Percentiles rank a stretch among this genome's conserved stretches.
Evolutionary conservation across 2,888 invertebrate species (phyloP).

Genomic region (Meiosimyza platycephala): DNA sequence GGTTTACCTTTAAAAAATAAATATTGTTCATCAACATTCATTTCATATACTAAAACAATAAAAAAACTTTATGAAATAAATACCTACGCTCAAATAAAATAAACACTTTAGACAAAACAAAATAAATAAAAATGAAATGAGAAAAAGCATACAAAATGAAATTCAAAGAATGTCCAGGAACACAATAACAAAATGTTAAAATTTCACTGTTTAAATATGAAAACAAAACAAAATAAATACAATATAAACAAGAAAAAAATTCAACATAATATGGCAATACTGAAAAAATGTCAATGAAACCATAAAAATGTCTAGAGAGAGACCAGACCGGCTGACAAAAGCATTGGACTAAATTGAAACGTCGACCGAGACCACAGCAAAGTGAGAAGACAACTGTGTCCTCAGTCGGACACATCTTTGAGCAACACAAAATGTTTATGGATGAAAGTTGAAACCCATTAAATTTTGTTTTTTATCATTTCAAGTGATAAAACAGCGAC

Average conservation of each 20-base stretch:
- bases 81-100: not conserved
- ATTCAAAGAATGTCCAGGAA: not conserved
- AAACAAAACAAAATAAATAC: not conserved
- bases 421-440: slow-evolving; percentile 7
- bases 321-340: not conserved
- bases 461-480: not conserved
- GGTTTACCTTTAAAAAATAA: too few species aligned
- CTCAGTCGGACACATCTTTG: not conserved
- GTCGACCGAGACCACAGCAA: not conserved
- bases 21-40: not conserved
- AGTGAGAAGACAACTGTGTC: not conserved
- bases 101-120: not conserved
- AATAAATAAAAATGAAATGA: not conserved
- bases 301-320: slow-evolving; percentile 27
- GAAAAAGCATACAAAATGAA: not conserved
- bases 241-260: not conserved
- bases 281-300: slow-evolving; percentile 31
- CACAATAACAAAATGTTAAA: not conserved
- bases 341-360: not conserved
- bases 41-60: not conserved
- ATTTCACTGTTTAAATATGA: not conserved
- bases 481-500: too few species aligned
- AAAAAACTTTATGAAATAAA: not conserved
- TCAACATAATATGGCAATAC: slow-evolving; percentile 11
- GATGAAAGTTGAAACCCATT: slow-evolving; percentile 17